phyloP scores from a whole-genome alignment of 2,113 vertebrate species.

The Rissa tridactyla region DNA sequence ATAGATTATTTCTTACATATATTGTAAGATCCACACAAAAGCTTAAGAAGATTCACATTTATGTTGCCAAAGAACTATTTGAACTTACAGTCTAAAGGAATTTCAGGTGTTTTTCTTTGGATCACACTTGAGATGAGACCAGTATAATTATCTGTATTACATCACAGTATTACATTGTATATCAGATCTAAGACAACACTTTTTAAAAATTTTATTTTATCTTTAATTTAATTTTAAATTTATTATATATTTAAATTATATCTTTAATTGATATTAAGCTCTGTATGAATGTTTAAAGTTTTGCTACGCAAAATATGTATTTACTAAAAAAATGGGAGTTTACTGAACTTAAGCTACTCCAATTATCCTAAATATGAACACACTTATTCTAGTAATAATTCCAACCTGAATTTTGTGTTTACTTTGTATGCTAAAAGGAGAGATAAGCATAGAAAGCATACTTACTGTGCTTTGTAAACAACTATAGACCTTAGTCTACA shows the following conservation, averaged over 20 bases:
- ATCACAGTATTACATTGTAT: background rate
- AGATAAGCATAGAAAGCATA: background rate
- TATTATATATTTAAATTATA: background rate
- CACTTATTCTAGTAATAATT: background rate
- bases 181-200: background rate
- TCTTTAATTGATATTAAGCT: background rate
- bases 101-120: background rate
- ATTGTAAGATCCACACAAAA: background rate
- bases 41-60: background rate
- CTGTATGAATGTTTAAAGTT: background rate
- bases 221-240: no score
- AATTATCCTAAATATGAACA: background rate
- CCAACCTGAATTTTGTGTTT: background rate
- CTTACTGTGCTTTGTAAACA: background rate
- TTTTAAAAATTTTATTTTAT: background rate
- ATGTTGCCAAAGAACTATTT: background rate
- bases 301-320: background rate
- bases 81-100: background rate
- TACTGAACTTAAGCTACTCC: background rate
- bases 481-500: background rate
- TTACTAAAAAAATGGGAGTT: background rate
- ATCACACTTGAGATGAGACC: background rate
- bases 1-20: background rate
- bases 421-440: background rate
- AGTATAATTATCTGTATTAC: background rate